Evolutionary conservation across 1,140 invertebrate species (phyloP), one percentile per base, ranked within the genome.

Genomic region (Ylistrum balloti): DNA sequence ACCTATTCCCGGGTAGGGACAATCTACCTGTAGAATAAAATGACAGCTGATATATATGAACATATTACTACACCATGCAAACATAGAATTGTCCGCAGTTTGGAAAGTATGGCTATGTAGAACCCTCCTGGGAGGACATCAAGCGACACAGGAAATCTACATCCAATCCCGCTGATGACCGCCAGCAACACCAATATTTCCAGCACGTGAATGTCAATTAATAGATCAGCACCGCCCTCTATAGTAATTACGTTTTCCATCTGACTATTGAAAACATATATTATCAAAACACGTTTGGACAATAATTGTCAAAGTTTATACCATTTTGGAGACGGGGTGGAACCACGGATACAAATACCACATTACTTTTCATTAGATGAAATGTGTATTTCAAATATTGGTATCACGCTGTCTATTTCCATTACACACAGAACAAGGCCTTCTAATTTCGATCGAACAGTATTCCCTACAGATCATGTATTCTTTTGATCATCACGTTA

Each of bases 291-390:
- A 28, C 56, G 9, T 5, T 11, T 74, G 56, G 56, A 74, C n/a
- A 74, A n/a, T 74, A 28, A 74, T 74, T 74, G 56, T 74, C 56
- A 74, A 74, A 74, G 28, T 28, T n/a, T 74, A 74, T 28, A 74
- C 22, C n/a, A 9, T 74, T 74, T 74, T 74, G 22, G 56, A 3
- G 56, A 28, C 56, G 0, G 56, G 2, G n/a, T 17, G 56, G 17
- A 28, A 28, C 56, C 41, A 45, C 17, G 9, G 10, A 45, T 9
- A 45, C 41, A 0, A 17, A 74, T 17, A 74, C n/a, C 22, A 74
- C 28, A n/a, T 28, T 74, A 74, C 28, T 17, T 74, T 74, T 74
- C 56, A 74, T 2, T 1, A n/a, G n/a, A 74, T 74, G 56, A 74
- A 74, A 74, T 74, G 56, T 74, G 1, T 17, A 74, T 74, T 74